phyloP scores from a whole-genome alignment of 2,113 vertebrate species.

The Chauna torquata region DNA sequence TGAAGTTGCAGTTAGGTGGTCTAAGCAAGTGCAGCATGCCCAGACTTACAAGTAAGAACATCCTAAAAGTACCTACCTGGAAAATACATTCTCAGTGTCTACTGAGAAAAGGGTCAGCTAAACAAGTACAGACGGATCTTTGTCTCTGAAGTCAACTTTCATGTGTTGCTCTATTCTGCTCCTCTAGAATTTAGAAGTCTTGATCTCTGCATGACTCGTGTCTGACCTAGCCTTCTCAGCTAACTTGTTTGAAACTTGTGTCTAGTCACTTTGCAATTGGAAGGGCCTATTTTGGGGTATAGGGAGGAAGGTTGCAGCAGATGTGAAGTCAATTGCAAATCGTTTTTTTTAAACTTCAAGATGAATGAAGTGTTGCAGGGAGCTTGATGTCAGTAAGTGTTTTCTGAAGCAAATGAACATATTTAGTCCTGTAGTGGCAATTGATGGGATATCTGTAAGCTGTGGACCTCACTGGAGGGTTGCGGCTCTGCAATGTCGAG shows the following conservation, averaged over 20 bases:
- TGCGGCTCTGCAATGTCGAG: neutral
- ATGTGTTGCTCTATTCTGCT: neutral
- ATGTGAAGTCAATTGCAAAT: neutral
- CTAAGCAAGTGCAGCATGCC: neutral
- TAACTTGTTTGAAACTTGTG: neutral
- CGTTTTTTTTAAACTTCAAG: neutral
- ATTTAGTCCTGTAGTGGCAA: neutral
- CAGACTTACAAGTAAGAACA: neutral
- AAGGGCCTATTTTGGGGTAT: neutral
- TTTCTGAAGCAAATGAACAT: neutral
- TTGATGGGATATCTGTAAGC: neutral
- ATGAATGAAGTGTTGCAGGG: neutral
- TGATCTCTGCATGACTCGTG: neutral
- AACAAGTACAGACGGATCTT: neutral
- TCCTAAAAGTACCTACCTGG: neutral
- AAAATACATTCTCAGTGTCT: neutral
- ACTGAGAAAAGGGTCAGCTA: neutral
- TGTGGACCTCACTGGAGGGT: accelerated
- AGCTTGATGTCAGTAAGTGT: neutral
- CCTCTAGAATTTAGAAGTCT: neutral
- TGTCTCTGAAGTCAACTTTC: neutral
- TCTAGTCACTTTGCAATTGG: neutral
- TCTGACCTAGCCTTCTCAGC: neutral
- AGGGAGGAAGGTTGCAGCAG: neutral
- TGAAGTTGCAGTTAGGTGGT: neutral